Evolutionary conservation across 2,888 invertebrate species (phyloP).

Genomic region (Zaprionus bogoriensis): DNA sequence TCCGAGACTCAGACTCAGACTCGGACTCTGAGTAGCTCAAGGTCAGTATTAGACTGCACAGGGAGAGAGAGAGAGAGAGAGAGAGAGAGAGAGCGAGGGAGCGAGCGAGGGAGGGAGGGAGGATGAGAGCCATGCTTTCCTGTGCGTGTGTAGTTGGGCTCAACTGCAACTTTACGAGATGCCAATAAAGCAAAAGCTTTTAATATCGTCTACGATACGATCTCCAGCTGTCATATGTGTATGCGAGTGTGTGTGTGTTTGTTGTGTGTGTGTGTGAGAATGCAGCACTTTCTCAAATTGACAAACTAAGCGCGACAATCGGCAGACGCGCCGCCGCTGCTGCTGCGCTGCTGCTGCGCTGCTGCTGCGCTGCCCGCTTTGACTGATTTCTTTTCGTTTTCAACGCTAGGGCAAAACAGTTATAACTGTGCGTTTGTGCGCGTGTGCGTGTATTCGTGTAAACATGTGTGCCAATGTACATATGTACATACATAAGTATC

Average conservation of each 20-base stretch:
- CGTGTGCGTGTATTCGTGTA: background rate
- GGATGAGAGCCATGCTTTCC: too few species aligned
- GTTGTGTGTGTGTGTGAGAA: background rate
- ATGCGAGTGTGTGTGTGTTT: background rate
- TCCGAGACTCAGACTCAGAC: too few species aligned
- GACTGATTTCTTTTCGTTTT: conserved; percentile 39
- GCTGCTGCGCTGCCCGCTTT: background rate
- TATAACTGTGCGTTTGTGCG: background rate
- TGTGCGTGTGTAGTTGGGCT: background rate
- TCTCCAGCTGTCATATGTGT: background rate
- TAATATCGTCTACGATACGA: too few species aligned
- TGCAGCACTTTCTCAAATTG: conserved; percentile 39
- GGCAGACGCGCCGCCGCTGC: conserved; percentile 5
- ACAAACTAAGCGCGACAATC: conserved; percentile 40
- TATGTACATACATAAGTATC: background rate
- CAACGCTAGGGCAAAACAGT: conserved; percentile 35
- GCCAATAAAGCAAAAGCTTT: too few species aligned
- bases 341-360: background rate
- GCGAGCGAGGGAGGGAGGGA: too few species aligned
- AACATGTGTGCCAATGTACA: too few species aligned
- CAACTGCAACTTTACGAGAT: too few species aligned
- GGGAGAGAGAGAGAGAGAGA: too few species aligned
- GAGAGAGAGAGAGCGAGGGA: too few species aligned
- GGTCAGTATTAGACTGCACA: too few species aligned
- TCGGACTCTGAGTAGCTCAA: too few species aligned